Evolutionary conservation across 2,113 vertebrate genomes (phyloP), one percentile per base, ranked within the genome.

Genomic region (Toxotes jaculatrix): DNA sequence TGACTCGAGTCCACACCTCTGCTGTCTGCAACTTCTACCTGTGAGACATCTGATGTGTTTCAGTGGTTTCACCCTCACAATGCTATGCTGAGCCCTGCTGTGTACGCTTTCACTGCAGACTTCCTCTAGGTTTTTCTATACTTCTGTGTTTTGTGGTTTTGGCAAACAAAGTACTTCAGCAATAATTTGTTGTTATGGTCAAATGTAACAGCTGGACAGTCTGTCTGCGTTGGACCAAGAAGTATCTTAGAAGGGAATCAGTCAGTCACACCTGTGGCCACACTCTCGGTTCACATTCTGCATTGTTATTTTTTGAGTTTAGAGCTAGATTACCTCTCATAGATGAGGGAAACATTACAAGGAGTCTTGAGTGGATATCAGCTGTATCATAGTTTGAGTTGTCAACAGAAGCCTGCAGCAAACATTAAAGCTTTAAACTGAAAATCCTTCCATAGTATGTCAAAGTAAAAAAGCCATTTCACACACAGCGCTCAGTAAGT

Each of bases 241-340:
- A 42, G 17, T 17, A 40, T 51, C 2, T 13, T 7, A 2, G 7
- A n/a, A 36, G 53, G 42, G 27, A 23, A 57, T 59, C 93, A 75
- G 1, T 90, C 94, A 74, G 93, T 94, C 68, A 91, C 94, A 77
- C 13, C 59, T 84, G 64, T 34, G 27, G 60, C 12, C 1, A 23
- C 21, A 19, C n/a, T 79, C n/a, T 16, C 3, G 7, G 40, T 74
- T 59, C 19, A 2, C 16, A 6, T 31, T 32, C 55, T 42, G 55
- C 21, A 2, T 27, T 4, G 9, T 40, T 23, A 5, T 17, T 19
- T 31, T 73, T 59, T 45, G 32, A 38, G n/a, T 7, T 5, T 17
- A 19, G 9, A 59, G 42, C 6, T 40, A 40, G 40, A 61, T 23
- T 9, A 17, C 45, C 31, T 10, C 43, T 40, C 38, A 62, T 4